Evolutionary conservation across 2,113 vertebrate genomes (phyloP), one percentile per base, ranked within the genome.

Genomic region (Gopherus evgoodei): DNA sequence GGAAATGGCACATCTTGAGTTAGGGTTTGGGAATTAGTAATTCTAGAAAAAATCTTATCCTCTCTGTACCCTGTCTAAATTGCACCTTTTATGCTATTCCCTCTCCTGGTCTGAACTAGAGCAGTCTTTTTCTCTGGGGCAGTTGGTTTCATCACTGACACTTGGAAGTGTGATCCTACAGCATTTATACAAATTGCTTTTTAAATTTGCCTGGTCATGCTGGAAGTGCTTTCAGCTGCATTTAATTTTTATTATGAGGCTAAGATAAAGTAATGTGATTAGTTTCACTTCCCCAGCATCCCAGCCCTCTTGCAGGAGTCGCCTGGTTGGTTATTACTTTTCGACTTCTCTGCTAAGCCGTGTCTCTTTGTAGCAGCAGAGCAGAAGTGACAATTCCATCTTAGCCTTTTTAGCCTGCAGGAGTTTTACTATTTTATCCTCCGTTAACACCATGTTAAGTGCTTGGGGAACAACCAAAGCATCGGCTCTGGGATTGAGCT

Each of bases 231-330:
- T 13, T n/a, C 75, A 3, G 6, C 90, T 62, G 54, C 75, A 53
- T 0, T 86, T 90, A n/a, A 29, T 88, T 91, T 52, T 54, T 52
- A 53, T 93, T 89, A 38, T 65, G 2, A 24, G 49, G 31, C 56
- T 81, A 84, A 91, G 93, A 91, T 89, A 79, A 96, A 72, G 81
- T 95, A 54, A 94, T 49, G 91, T 42, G 42, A 90, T 97, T 93
- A 83, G 81, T 88, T 95, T 83, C 92, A 88, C 27, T 59, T 12
- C 8, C 1, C 2, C 2, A 2, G 31, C 82, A 62, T 21, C 62
- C 5, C 54, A 56, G 16, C 72, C 65, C 38, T 50, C 88, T 27
- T 2, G 29, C 87, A 82, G 86, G 35, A 78, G 8, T 78, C 42
- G 2, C 54, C 0, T 2, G 76, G 50, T 44, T 91, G 92, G 81